A percentile compares a stretch with the other conserved stretches of the same genome.
Conservation (phyloP, 2,113 vertebrate species). For the Colaptes auratus region DNA sequence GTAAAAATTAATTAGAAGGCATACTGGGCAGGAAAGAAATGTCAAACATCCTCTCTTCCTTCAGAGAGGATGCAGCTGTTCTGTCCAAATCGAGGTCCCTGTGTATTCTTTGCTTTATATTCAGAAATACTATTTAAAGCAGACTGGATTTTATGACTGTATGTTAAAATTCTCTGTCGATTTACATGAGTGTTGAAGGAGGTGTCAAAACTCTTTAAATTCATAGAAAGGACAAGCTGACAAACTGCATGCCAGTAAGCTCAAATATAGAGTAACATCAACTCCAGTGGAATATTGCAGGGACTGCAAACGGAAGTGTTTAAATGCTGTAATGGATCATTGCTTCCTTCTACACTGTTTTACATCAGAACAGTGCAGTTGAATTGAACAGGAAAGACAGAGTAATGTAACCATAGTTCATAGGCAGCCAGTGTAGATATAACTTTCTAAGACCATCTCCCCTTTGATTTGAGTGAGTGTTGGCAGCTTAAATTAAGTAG, state of each 20-base stretch:
- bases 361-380: not conserved
- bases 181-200: not conserved
- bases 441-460: not conserved
- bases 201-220: not conserved
- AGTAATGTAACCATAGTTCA: not conserved
- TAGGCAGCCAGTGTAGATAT: not conserved
- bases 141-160: not conserved
- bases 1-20: not conserved
- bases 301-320: not conserved
- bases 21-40: not conserved
- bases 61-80: not conserved
- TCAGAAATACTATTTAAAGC: not conserved
- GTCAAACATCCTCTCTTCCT: not conserved
- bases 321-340: not conserved
- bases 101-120: not conserved
- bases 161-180: not conserved
- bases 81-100: not conserved
- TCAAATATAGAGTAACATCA: not conserved
- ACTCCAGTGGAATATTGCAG: not conserved
- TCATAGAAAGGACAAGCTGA: not conserved
- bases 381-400: not conserved
- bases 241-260: accelerated
- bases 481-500: not conserved
- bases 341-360: not conserved
- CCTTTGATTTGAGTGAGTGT: not conserved